A percentile compares a stretch with the other conserved stretches of the same genome.
These are phyloP conservation scores for Cyanistes caeruleus DNA, from an alignment of 2,113 vertebrate species.

Conservation along the genomic window DNA sequence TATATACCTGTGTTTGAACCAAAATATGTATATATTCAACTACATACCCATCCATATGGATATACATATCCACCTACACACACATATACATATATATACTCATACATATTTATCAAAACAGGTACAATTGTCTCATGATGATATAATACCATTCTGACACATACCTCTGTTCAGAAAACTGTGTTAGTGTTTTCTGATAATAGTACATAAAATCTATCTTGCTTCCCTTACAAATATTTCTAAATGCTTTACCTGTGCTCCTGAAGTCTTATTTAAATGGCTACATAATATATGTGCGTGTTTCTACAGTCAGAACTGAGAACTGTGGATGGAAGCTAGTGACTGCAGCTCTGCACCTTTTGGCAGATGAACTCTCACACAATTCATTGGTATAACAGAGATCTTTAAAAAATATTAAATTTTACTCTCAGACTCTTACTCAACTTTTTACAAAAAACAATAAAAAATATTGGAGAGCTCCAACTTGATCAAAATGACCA, in stretches of 20 bases:
- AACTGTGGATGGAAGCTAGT: background rate
- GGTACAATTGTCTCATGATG: background rate
- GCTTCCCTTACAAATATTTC: background rate
- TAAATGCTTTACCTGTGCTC: background rate
- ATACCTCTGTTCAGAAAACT: background rate
- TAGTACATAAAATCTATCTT: background rate
- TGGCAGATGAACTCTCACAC: background rate
- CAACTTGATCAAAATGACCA: background rate
- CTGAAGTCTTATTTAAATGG: background rate
- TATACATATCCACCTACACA: background rate
- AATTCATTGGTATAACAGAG: background rate
- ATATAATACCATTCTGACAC: background rate
- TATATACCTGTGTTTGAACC: background rate
- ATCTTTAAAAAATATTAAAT: background rate
- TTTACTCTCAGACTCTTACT: background rate
- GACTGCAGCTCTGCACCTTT: background rate
- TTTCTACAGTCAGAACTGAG: background rate
- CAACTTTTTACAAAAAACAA: background rate
- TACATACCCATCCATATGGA: background rate
- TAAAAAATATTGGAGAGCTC: background rate
- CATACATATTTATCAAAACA: background rate
- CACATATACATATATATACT: background rate
- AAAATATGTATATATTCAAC: background rate
- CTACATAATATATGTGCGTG: background rate
- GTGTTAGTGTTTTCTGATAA: background rate